Evolutionary conservation across 2,888 invertebrate species (phyloP), one percentile per base, ranked within the genome.

Genomic region (Strigamia maritima): DNA sequence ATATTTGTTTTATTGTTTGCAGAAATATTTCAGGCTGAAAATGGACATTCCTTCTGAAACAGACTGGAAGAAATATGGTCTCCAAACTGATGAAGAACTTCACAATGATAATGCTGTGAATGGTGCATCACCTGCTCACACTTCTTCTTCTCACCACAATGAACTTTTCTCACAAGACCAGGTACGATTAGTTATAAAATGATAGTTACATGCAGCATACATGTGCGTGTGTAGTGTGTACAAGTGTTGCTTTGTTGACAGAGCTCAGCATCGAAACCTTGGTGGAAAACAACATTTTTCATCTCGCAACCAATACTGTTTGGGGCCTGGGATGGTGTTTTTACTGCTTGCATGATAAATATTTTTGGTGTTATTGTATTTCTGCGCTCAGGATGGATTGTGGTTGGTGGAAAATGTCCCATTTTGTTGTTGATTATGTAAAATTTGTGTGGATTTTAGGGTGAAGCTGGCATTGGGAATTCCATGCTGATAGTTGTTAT

Each of bases 361-460:
- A 95, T 98, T 80, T 96, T 98, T 88, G 97, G 98, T 84, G 97
- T 98, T 0, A 97, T 98, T 86, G 96, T 98, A 81, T 98, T 98
- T 87, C 89, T 98, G 80, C 89, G 98, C 83, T 95, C 97, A 81
- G 98, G 98, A 81, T 98, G 98, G 98, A 95, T 98, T 85, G 97
- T 98, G 78, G 97, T 78, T 65, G 22, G 49, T 77, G n/a, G n/a
- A n/a, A n/a, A n/a, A n/a, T n/a, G n/a, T n/a, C n/a, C n/a, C n/a
- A n/a, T n/a, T n/a, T n/a, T n/a, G n/a, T n/a, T n/a, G n/a, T n/a
- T n/a, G n/a, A n/a, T n/a, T n/a, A n/a, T n/a, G 10, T 26, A 8
- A 28, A n/a, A n/a, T n/a, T 16, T 70, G 22, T 14, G 70, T 70
- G 14, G 28, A 16, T 26, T 24, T 0, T 70, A 88, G 88, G 88